These are phyloP conservation scores for Mamestra brassicae DNA, from an alignment of 2,888 invertebrate species.

Conservation along the genomic window DNA sequence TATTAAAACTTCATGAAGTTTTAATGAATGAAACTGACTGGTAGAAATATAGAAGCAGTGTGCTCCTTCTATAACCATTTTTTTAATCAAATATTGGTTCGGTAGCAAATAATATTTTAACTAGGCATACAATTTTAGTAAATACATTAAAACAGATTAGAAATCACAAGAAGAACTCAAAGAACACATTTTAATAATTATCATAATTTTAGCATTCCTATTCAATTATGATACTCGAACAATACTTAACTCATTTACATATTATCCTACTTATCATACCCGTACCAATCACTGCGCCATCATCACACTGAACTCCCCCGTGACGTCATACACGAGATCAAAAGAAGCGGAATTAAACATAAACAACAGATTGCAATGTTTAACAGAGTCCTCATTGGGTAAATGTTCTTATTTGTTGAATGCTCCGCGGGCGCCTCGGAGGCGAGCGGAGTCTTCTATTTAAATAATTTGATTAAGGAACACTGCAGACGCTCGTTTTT, in stretches of 20 bases:
- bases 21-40: no score
- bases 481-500: slow-evolving; percentile 63
- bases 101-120: no score
- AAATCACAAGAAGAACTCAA: no score
- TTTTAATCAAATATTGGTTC: no score
- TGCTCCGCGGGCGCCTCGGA: slow-evolving; percentile 80
- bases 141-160: no score
- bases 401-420: slow-evolving; percentile 79
- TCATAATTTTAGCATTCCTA: no score
- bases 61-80: no score
- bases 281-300: not conserved
- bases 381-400: slow-evolving; percentile 70
- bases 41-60: no score
- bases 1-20: no score
- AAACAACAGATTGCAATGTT: slow-evolving; percentile 73
- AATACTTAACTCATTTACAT: not conserved
- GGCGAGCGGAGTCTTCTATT: slow-evolving; percentile 83
- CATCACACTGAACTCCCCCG: not conserved
- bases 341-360: slow-evolving; percentile 48
- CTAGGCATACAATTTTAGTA: no score
- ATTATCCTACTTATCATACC: not conserved
- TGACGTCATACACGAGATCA: slow-evolving; percentile 48
- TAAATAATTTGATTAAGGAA: slow-evolving; percentile 88
- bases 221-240: no score
- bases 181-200: no score